Base-by-base conservation (phyloP, 2,797 vertebrate genomes). In the Etheostoma nigrum region DNA sequence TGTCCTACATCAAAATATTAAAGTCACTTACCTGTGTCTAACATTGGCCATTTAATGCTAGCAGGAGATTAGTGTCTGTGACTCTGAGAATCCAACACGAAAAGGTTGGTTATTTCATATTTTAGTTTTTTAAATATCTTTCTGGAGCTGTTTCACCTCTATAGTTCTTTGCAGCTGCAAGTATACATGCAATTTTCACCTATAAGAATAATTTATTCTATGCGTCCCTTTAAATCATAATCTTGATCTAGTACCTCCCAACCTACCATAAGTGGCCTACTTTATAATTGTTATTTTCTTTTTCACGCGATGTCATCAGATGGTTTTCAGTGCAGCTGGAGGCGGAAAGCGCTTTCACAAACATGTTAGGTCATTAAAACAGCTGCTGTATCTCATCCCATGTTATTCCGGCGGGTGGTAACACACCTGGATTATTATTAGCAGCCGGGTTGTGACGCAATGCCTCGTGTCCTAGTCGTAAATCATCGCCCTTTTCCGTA, bases 401-500 rank as follows among this genome's bases (percentile, higher is more conserved):
- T 36, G 36, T 61, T 67, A 63, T 19, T 55, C 19, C 5, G 19
- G 27, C 21, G 12, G 13, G 15, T 15, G 54, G 23, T 1, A n/a
- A 72, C 60, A 47, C 78, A 82, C 55, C 77, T 81, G 73, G 66
- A 65, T 84, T 65, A 70, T 67, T 82, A 71, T 83, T 61, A 61
- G 65, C 76, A 42, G 16, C 64, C 15, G 64, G 12, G 4, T n/a
- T 52, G 76, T 86, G 88, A 87, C 84, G 81, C 47, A 84, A 33
- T 6, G 57, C 83, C 55, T 82, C 78, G 77, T 67, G 78, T 25
- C 1, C 6, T 1, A 5, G 2, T 84, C 80, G 84, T 76, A 14
- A 59, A 19, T 73, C 68, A 14, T 88, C 80, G 85, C 0, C 30
- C 15, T 72, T 84, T 79, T 89, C 58, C 85, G 83, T 63, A 23